These are phyloP conservation scores for Bos indicus DNA, from an alignment of 2,113 vertebrate genomes.

Conservation along the genomic window DNA sequence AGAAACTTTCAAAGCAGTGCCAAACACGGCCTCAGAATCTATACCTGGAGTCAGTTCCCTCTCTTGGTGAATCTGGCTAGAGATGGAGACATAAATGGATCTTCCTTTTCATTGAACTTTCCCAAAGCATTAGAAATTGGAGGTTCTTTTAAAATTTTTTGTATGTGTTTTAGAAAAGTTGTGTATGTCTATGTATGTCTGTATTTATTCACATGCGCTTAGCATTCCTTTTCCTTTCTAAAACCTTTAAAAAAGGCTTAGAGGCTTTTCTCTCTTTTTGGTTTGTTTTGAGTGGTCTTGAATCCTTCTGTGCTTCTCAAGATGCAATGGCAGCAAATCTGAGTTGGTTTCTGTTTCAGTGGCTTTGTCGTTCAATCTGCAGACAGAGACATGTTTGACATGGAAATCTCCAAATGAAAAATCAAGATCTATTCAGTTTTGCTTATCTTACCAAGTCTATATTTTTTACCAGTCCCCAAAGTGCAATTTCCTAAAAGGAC, in stretches of 20 bases:
- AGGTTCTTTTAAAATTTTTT: constrained; percentile 41
- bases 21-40: constrained; percentile 55
- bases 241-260: neutral
- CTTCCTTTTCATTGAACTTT: constrained; percentile 39
- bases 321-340: neutral
- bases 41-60: constrained; percentile 44
- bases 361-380: neutral
- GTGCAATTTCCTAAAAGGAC: neutral
- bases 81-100: constrained; percentile 50
- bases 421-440: neutral
- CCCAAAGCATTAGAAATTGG: constrained; percentile 47
- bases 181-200: neutral
- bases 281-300: neutral
- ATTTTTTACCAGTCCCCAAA: neutral
- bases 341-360: neutral
- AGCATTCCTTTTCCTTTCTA: neutral
- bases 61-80: constrained; percentile 56
- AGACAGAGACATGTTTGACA: neutral
- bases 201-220: neutral
- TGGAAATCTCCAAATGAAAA: constrained; percentile 17
- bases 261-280: neutral
- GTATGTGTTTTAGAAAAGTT: constrained; percentile 39
- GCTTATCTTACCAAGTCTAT: neutral
- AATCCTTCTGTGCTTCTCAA: neutral
- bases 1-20: constrained; percentile 46